Evolutionary conservation across 2,888 invertebrate species (phyloP), one percentile per base, ranked within the genome.

Genomic region (Aspidapion aeneum): DNA sequence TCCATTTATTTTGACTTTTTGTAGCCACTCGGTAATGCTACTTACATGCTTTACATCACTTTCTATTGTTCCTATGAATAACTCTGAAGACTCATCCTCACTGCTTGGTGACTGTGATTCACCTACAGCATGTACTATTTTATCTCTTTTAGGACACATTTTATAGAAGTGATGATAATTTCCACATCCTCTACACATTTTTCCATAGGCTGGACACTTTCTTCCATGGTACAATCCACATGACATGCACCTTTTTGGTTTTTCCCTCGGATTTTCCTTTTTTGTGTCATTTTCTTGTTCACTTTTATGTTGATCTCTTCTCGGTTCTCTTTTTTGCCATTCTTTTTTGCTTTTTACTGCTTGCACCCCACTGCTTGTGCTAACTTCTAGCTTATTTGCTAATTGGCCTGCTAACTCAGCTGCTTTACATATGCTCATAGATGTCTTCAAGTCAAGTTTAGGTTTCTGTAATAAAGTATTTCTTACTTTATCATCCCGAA

Each of bases 121-220:
- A 7, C 12, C 35, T 35, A 7, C 5, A 3, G 3, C 3, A 3
- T 35, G 35, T 35, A 7, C 35, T 3, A 35, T 7, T 35, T 35
- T 35, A 12, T 35, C 12, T 35, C n/a, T 35, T 35, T 3, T 12
- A 35, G 35, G 35, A 35, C 35, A 35, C 35, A 35, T 35, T 35
- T 7, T 12, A 35, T 12, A 20, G 21, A 60, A 19, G 7, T 52
- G 18, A 18, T 60, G n/a, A 60, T 21, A 18, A 54, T 60, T 21
- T 54, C 52, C 2, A 60, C 60, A 22, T 54, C 21, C 48, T 5
- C 17, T 3, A 20, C 49, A 61, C 49, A 35, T 21, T 61, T 61
- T 21, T 48, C 49, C 56, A 22, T 61, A 55, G 18, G 61, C 61
- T 18, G 61, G 56, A 56, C 61, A 60, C 20, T 60, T 18, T n/a